Percentiles rank a stretch among this genome's conserved stretches.
phyloP scores from a whole-genome alignment of 2,113 vertebrate species.

The Craseonycteris thonglongyai region DNA sequence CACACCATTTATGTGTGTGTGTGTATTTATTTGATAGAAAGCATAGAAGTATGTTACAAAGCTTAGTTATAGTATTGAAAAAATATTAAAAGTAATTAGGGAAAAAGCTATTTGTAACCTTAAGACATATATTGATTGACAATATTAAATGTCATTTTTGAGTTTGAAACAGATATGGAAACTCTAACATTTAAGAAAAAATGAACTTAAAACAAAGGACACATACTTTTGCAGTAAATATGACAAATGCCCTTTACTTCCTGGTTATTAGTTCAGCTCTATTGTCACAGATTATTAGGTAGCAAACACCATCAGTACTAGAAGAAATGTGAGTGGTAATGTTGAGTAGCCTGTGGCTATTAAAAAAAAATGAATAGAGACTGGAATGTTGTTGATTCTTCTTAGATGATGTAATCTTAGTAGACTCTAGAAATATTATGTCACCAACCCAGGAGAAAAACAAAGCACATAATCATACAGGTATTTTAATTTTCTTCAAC shows the following conservation, averaged over 20 bases:
- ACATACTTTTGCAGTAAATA: slow-evolving; percentile 3
- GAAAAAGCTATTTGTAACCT: slow-evolving; percentile 34
- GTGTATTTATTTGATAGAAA: slow-evolving; percentile 6
- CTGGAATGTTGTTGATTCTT: background rate
- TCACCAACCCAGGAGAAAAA: background rate
- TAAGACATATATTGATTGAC: background rate
- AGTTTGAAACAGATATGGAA: slow-evolving; percentile 17
- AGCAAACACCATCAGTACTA: slow-evolving; percentile 22
- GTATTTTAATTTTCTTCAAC: slow-evolving; percentile 32
- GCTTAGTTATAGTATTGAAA: slow-evolving; percentile 17
- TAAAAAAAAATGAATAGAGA: slow-evolving; percentile 40
- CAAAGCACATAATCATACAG: background rate
- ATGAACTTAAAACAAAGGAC: background rate
- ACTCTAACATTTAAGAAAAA: background rate
- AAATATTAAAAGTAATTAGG: slow-evolving; percentile 30
- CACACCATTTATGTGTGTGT: background rate
- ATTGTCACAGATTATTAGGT: background rate
- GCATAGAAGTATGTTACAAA: background rate
- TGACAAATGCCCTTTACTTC: background rate
- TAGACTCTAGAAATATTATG: background rate
- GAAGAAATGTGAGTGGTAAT: background rate
- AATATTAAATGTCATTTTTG: background rate
- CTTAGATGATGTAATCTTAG: slow-evolving; percentile 21
- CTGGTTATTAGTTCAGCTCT: background rate
- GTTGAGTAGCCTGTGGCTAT: background rate